Percentiles rank a stretch among this genome's conserved stretches.
Conservation (phyloP, 2,797 vertebrate genomes). For the Lacerta bilineata region DNA sequence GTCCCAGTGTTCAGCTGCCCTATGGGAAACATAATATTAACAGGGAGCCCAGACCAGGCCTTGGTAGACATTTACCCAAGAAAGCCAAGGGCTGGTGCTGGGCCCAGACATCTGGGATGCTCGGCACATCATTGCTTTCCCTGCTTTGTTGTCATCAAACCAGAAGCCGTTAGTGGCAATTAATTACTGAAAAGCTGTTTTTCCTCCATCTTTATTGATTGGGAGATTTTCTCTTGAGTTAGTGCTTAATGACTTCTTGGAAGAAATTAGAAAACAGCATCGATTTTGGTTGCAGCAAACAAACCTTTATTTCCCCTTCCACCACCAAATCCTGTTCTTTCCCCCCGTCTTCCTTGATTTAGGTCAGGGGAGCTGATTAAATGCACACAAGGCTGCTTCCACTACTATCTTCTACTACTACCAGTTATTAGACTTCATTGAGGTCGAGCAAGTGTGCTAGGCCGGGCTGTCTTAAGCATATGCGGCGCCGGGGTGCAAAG, state of each 20-base stretch:
- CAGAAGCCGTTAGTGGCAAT: conserved; percentile 12
- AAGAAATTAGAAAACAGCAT: conserved; percentile 49
- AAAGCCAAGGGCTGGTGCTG: background rate
- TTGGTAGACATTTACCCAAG: background rate
- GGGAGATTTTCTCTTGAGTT: conserved; percentile 8
- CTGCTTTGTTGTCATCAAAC: background rate
- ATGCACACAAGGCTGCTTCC: background rate
- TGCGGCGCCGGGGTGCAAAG: no score
- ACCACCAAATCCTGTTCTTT: background rate
- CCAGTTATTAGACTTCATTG: background rate
- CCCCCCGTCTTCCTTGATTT: background rate
- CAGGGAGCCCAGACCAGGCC: background rate
- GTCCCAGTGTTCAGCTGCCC: no score
- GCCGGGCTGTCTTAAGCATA: no score
- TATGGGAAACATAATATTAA: no score
- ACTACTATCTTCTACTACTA: background rate
- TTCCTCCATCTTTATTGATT: conserved; percentile 3
- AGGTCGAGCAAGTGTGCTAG: background rate
- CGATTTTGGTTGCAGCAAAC: conserved; percentile 29
- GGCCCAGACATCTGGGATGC: no score
- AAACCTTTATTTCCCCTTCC: conserved; percentile 7
- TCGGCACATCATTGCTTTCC: background rate
- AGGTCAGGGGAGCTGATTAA: background rate
- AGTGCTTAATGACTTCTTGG: conserved; percentile 28
- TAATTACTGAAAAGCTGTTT: conserved; percentile 32